Percentiles rank a stretch among this genome's conserved stretches.
Conservation (phyloP, 92 coral and sea anemone genomes). For the Porites divaricata region DNA sequence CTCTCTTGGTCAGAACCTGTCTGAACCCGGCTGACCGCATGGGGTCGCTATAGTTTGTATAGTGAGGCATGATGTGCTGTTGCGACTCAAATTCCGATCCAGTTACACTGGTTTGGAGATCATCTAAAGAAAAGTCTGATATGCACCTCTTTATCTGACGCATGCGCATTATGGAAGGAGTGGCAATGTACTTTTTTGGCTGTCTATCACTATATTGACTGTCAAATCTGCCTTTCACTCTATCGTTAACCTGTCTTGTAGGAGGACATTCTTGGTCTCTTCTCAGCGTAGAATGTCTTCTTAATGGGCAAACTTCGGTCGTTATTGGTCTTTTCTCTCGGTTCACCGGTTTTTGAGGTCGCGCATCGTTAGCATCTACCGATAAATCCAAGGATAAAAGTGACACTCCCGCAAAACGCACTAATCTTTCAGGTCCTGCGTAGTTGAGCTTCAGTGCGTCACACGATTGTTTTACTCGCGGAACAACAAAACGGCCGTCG, state of each 20-base stretch:
- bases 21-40: slow-evolving; percentile 42
- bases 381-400: neutral
- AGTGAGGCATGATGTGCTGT: slow-evolving; percentile 23
- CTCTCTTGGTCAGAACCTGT: slow-evolving; percentile 26
- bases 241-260: neutral
- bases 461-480: neutral
- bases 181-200: slow-evolving; percentile 28
- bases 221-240: slow-evolving; percentile 21
- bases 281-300: slow-evolving; percentile 27
- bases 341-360: neutral
- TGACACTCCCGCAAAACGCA: slow-evolving; percentile 11
- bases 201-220: slow-evolving; percentile 8
- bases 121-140: slow-evolving; percentile 14
- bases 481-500: slow-evolving; percentile 7
- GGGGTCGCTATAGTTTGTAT: slow-evolving; percentile 41
- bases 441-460: neutral
- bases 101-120: slow-evolving; percentile 15
- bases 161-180: slow-evolving; percentile 47
- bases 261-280: neutral
- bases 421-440: slow-evolving; percentile 11
- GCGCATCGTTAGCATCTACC: neutral
- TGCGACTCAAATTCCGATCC: slow-evolving; percentile 29
- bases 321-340: slow-evolving; percentile 27
- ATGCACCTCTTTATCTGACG: slow-evolving; percentile 19
- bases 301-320: slow-evolving; percentile 18